Conservation (phyloP, 2,113 vertebrate species). For the Thomomys bottae region DNA sequence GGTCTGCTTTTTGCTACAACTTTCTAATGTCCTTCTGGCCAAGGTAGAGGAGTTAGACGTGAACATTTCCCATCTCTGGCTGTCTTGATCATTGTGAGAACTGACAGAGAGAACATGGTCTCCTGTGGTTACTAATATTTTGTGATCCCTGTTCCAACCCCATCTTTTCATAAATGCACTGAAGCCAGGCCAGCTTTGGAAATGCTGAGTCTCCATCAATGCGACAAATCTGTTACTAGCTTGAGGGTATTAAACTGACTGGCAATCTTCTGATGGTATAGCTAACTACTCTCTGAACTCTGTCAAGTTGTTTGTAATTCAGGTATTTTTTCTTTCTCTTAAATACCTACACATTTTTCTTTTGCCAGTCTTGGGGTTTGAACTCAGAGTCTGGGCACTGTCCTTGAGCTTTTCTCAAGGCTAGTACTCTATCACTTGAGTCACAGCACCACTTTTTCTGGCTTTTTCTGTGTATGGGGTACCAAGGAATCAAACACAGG, state of each 20-base stretch:
- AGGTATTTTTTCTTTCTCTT: not conserved
- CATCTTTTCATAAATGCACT: not conserved
- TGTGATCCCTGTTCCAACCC: not conserved
- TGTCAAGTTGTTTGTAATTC: not conserved
- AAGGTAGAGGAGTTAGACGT: not conserved
- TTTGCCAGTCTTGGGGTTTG: too few relatives aligned
- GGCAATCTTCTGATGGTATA: not conserved
- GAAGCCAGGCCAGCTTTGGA: not conserved
- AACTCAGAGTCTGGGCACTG: too few relatives aligned
- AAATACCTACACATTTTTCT: not conserved
- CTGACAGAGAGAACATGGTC: rapidly evolving
- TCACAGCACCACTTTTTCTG: too few relatives aligned
- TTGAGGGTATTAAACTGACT: not conserved
- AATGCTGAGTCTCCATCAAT: not conserved
- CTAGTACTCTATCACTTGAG: too few relatives aligned
- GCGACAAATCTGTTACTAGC: not conserved
- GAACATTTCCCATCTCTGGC: not conserved
- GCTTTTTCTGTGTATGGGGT: too few relatives aligned
- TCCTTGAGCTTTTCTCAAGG: too few relatives aligned
- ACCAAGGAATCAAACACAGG: too few relatives aligned
- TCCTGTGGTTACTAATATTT: rapidly evolving
- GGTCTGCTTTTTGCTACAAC: not conserved
- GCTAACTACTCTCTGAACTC: not conserved
- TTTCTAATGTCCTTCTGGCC: not conserved
- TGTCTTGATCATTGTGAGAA: not conserved